phyloP scores from a whole-genome alignment of 2,797 vertebrate species.

The Gouania willdenowi region DNA sequence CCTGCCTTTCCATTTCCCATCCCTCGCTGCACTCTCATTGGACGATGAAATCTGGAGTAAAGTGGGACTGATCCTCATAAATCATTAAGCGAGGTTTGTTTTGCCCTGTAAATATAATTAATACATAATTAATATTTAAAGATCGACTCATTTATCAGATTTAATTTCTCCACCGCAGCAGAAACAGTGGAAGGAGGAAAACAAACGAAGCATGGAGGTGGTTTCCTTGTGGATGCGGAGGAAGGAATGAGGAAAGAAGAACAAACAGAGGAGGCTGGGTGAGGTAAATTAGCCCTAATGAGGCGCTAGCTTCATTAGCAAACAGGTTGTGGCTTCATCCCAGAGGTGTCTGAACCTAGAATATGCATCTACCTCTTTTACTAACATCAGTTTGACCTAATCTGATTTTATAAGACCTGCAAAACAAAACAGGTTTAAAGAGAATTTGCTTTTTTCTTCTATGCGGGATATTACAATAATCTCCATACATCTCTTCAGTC shows the following conservation, averaged over 20 bases:
- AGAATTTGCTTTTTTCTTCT: too few relatives aligned
- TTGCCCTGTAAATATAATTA: constrained; percentile 90
- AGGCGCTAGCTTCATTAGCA: constrained; percentile 46
- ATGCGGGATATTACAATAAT: too few relatives aligned
- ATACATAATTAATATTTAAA: constrained; percentile 97
- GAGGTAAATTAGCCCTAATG: constrained; percentile 44
- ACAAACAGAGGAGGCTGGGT: constrained; percentile 30
- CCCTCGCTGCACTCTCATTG: constrained; percentile 62
- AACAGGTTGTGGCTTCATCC: constrained; percentile 48
- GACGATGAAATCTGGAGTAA: constrained; percentile 71
- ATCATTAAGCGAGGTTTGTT: constrained; percentile 89
- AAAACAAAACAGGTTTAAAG: constrained; percentile 1
- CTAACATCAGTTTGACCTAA: too few relatives aligned
- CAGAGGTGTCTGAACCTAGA: constrained; percentile 20
- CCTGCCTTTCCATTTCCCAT: constrained; percentile 38
- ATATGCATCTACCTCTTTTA: too few relatives aligned
- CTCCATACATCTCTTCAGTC: too few relatives aligned
- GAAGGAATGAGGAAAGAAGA: neutral
- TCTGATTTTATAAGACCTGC: neutral
- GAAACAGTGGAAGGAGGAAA: constrained; percentile 43
- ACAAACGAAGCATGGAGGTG: constrained; percentile 56
- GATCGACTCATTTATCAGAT: constrained; percentile 90
- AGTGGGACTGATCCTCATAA: constrained; percentile 81
- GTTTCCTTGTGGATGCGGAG: neutral
- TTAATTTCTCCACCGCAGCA: constrained; percentile 73